Evolutionary conservation across 2,888 invertebrate genomes (phyloP).

Genomic region (Drosophila birchii): DNA sequence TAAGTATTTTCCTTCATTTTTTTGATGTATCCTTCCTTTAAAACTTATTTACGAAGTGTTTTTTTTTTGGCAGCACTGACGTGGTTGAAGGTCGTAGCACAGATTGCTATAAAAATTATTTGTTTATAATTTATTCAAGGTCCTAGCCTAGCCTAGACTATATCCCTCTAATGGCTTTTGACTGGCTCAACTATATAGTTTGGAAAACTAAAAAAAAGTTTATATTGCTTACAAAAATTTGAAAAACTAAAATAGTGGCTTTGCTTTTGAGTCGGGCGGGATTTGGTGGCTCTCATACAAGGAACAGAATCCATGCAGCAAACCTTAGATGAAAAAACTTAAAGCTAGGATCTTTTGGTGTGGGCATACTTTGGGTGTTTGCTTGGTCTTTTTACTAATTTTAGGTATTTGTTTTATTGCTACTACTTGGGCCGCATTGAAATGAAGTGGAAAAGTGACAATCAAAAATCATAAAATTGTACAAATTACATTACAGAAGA

Average conservation of each 20-base stretch:
- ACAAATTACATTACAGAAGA: slow-evolving; percentile 47
- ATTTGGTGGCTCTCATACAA: slow-evolving; percentile 36
- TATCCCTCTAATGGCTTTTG: slow-evolving; percentile 1
- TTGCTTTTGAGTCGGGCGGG: slow-evolving; percentile 25
- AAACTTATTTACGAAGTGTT: too few species aligned
- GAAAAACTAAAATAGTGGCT: slow-evolving; percentile 33
- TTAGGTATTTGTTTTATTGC: slow-evolving; percentile 13
- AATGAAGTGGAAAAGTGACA: slow-evolving; percentile 49
- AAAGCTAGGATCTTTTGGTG: slow-evolving; percentile 26
- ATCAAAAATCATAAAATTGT: slow-evolving; percentile 40
- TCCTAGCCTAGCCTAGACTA: slow-evolving; percentile 35
- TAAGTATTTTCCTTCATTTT: not conserved
- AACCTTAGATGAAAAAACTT: slow-evolving; percentile 39
- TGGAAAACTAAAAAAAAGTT: slow-evolving; percentile 8
- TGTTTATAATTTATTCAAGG: not conserved
- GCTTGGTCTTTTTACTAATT: not conserved
- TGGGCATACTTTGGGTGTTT: slow-evolving; percentile 39
- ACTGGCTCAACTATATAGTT: slow-evolving; percentile 17
- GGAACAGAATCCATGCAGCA: slow-evolving; percentile 62
- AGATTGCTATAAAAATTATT: not conserved
- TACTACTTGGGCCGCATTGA: slow-evolving; percentile 38
- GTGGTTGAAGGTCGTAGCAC: slow-evolving; percentile 5
- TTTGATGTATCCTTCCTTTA: not conserved
- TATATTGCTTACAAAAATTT: not conserved
- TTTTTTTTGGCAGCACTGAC: slow-evolving; percentile 16